Evolutionary conservation across 2,888 invertebrate species (phyloP).

Genomic region (Flabesymbios commensalis): DNA sequence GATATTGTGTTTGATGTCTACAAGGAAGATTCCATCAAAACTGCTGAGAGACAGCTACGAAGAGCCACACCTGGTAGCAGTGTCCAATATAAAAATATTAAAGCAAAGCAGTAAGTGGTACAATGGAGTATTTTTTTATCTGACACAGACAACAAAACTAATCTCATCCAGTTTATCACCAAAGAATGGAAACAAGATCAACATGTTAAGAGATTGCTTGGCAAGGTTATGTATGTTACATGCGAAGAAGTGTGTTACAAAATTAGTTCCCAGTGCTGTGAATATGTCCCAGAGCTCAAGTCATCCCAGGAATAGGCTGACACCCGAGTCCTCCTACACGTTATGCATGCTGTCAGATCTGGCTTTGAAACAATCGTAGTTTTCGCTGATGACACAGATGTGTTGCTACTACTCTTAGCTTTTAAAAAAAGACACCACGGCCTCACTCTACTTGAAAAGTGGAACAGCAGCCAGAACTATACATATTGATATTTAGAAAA

Average conservation of each 20-base stretch:
- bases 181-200: neutral
- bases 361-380: neutral
- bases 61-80: conserved; percentile 5
- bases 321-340: conserved; percentile 4
- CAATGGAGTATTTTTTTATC: neutral
- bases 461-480: neutral
- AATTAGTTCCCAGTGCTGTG: neutral
- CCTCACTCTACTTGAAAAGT: neutral
- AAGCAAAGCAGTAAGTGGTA: neutral
- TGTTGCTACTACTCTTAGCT: neutral
- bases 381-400: conserved; percentile 8
- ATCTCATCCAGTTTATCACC: neutral
- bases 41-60: conserved; percentile 5
- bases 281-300: neutral
- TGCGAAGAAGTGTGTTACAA: neutral
- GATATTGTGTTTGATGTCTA: conserved; percentile 21
- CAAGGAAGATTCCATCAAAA: conserved; percentile 14
- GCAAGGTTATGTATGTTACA: neutral
- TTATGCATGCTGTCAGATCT: neutral
- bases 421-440: neutral
- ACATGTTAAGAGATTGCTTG: neutral
- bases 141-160: neutral
- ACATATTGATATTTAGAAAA: neutral
- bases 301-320: conserved; percentile 8
- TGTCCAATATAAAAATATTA: neutral